phyloP scores from a whole-genome alignment of 2,113 vertebrate species.

The Psophia crepitans region DNA sequence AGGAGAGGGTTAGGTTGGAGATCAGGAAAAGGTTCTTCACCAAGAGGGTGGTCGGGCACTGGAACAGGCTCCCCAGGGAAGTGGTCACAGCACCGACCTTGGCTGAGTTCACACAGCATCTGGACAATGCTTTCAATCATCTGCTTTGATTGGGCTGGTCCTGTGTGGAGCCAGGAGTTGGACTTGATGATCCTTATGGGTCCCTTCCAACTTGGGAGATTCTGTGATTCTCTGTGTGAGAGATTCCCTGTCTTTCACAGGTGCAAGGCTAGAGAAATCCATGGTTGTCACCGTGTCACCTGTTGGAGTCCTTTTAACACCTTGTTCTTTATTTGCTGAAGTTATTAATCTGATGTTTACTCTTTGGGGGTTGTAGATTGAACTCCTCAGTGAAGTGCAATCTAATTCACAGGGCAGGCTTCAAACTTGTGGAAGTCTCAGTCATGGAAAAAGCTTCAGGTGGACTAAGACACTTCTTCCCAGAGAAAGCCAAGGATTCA shows the following conservation, averaged over 20 bases:
- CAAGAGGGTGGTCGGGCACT: no score
- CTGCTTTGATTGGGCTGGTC: no score
- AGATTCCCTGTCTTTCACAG: not conserved
- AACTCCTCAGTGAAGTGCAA: not conserved
- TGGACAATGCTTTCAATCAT: no score
- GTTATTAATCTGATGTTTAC: not conserved
- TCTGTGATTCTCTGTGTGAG: not conserved
- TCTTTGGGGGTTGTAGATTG: not conserved
- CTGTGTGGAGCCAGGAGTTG: no score
- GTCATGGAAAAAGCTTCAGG: not conserved
- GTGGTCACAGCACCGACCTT: no score
- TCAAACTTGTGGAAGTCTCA: not conserved
- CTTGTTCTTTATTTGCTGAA: not conserved
- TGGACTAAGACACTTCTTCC: not conserved
- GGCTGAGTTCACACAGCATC: no score
- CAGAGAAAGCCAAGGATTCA: not conserved
- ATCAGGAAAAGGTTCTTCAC: no score
- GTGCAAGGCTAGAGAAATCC: not conserved
- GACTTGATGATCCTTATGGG: no score
- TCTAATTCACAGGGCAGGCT: not conserved
- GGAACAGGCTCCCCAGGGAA: no score
- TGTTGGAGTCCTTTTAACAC: not conserved
- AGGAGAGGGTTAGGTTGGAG: no score
- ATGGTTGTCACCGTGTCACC: accelerated
- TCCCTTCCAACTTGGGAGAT: no score